These are phyloP conservation scores for Hydraecia micacea DNA, from an alignment of 2,888 invertebrate genomes.

Conservation along the genomic window DNA sequence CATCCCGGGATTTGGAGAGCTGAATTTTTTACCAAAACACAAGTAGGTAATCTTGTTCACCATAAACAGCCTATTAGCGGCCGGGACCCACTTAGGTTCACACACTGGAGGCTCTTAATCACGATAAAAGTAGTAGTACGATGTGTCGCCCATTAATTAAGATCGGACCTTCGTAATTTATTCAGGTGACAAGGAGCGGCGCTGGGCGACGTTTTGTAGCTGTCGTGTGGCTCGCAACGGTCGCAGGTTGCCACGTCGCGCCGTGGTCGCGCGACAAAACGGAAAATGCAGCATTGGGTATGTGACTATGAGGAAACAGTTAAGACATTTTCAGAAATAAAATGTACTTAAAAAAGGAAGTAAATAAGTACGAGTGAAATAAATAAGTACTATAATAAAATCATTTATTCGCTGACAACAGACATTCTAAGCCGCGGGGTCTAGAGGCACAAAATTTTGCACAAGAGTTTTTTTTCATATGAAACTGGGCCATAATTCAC, in stretches of 20 bases:
- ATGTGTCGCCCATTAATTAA: conserved; percentile 84
- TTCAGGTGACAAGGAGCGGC: conserved; percentile 82
- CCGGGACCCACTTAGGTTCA: conserved; percentile 68
- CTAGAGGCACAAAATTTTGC: neutral
- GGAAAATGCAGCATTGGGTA: conserved; percentile 39
- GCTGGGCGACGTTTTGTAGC: conserved; percentile 72
- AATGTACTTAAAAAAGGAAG: neutral
- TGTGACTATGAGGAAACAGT: conserved; percentile 5
- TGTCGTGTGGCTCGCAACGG: conserved; percentile 65
- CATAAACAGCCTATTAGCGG: conserved; percentile 69
- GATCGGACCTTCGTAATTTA: conserved; percentile 84
- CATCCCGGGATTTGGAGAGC: conserved; percentile 1
- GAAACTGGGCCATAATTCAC: too few relatives aligned
- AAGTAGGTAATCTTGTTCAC: conserved; percentile 44
- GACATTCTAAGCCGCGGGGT: neutral
- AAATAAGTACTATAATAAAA: neutral
- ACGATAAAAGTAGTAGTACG: conserved; percentile 80
- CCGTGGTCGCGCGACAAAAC: conserved; percentile 58
- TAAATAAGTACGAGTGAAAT: neutral
- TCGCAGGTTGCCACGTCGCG: conserved; percentile 75
- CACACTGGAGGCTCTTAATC: conserved; percentile 78
- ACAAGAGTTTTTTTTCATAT: neutral
- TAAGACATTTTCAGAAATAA: neutral
- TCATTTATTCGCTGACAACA: neutral
- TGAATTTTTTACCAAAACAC: conserved; percentile 30